These are phyloP conservation scores for Steinernema carpocapsae DNA, from an alignment of 2,888 invertebrate species.

Conservation along the genomic window DNA sequence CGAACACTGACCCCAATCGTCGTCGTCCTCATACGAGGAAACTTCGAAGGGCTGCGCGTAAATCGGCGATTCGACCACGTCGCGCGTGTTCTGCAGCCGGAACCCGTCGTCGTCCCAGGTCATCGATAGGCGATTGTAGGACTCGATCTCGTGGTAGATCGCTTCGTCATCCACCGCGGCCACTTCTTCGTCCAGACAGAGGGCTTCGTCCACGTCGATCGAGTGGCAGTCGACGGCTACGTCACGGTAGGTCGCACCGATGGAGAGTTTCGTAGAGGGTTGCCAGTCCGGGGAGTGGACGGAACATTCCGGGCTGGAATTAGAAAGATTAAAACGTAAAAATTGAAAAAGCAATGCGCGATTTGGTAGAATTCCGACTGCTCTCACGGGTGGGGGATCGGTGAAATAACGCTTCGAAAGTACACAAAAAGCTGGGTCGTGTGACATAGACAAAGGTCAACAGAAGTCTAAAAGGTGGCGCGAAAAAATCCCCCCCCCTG, in stretches of 20 bases:
- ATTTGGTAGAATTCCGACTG: no score
- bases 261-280: constrained; percentile 15
- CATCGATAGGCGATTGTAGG: constrained; percentile 43
- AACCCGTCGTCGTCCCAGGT: constrained; percentile 39
- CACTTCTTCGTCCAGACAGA: constrained; percentile 31
- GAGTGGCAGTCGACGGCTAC: constrained; percentile 32
- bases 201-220: constrained; percentile 31
- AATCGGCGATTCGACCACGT: constrained; percentile 41
- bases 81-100: not conserved
- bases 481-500: no score
- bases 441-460: no score
- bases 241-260: constrained; percentile 24
- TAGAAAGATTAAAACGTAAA: not conserved
- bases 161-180: constrained; percentile 43
- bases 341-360: no score
- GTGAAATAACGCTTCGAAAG: no score
- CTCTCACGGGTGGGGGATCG: no score
- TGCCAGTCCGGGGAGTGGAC: constrained; percentile 52
- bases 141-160: constrained; percentile 50
- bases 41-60: constrained; percentile 46
- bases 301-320: constrained; percentile 49
- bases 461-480: no score
- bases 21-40: not conserved
- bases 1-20: constrained; percentile 26
- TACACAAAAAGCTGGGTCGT: no score